Percentiles rank a stretch among this genome's conserved stretches.
These are phyloP conservation scores for Melinopterus prodromus DNA, from an alignment of 2,888 invertebrate species.

Conservation along the genomic window DNA sequence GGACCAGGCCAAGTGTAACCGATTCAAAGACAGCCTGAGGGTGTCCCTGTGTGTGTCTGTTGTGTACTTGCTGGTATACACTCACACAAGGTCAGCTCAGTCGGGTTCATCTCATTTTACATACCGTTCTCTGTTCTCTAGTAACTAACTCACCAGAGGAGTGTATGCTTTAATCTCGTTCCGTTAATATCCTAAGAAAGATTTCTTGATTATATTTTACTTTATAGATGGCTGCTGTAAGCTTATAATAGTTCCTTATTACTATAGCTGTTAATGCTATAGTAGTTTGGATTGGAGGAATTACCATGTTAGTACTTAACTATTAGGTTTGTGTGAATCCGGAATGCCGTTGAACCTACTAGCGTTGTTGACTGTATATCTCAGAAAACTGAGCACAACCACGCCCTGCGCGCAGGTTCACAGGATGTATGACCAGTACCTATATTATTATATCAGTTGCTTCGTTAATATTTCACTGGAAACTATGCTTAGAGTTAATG, in stretches of 20 bases:
- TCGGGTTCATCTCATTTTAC: constrained; percentile 4
- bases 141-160: background rate
- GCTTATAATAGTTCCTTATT: background rate
- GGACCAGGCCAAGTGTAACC: background rate
- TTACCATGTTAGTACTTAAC: background rate
- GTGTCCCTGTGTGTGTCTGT: background rate
- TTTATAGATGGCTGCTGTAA: background rate
- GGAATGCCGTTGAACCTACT: background rate
- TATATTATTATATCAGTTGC: background rate
- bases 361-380: background rate
- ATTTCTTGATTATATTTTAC: background rate
- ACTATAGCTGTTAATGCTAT: background rate
- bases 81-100: background rate
- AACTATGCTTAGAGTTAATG: too few species aligned
- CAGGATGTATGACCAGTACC: background rate
- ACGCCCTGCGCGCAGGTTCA: background rate
- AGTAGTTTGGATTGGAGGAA: background rate
- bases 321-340: background rate
- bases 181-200: background rate
- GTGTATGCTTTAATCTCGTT: background rate
- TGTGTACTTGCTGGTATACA: background rate
- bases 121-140: background rate
- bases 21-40: constrained; percentile 4
- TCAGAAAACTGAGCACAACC: background rate
- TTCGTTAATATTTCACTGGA: too few species aligned